A percentile compares a stretch with the other conserved stretches of the same genome.
phyloP scores from a whole-genome alignment of 1,140 invertebrate genomes.

The Caenorhabditis latens region DNA sequence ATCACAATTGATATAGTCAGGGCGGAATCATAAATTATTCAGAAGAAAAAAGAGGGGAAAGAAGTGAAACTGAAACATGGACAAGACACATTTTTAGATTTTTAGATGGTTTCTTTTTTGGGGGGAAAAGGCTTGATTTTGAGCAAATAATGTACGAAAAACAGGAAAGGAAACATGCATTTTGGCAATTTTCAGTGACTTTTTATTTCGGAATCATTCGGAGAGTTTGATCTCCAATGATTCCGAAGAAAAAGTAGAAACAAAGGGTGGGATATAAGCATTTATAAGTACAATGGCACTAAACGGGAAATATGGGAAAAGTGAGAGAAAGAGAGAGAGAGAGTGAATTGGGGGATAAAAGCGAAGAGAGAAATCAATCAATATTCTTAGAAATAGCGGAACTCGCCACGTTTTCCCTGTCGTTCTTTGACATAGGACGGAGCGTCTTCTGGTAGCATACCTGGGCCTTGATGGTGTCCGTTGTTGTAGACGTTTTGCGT shows the following conservation, averaged over 20 bases:
- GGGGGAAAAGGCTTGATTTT: conserved; percentile 6
- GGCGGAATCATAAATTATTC: conserved; percentile 2
- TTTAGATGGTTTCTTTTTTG: conserved; percentile 22
- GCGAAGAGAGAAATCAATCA: background rate
- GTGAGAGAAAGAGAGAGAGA: background rate
- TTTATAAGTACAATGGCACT: conserved; percentile 47
- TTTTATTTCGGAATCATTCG: background rate
- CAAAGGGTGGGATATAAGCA: conserved; percentile 9
- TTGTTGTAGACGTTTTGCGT: conserved; percentile 24
- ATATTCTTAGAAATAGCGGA: conserved; percentile 87
- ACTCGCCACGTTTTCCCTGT: conserved; percentile 93
- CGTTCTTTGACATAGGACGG: conserved; percentile 81
- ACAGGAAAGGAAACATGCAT: conserved; percentile 30
- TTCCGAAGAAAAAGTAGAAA: background rate
- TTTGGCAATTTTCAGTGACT: conserved; percentile 15
- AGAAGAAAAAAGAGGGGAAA: background rate
- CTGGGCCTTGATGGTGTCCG: conserved; percentile 62
- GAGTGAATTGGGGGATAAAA: background rate
- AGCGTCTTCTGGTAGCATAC: conserved; percentile 74
- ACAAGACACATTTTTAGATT: conserved; percentile 24
- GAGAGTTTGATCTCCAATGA: background rate
- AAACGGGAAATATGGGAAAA: background rate
- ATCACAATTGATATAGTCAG: conserved; percentile 27
- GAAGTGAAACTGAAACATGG: conserved; percentile 16
- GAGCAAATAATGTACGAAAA: conserved; percentile 57